Evolutionary conservation across 2,797 vertebrate genomes (phyloP), one percentile per base, ranked within the genome.

Genomic region (Austrolebias charrua): DNA sequence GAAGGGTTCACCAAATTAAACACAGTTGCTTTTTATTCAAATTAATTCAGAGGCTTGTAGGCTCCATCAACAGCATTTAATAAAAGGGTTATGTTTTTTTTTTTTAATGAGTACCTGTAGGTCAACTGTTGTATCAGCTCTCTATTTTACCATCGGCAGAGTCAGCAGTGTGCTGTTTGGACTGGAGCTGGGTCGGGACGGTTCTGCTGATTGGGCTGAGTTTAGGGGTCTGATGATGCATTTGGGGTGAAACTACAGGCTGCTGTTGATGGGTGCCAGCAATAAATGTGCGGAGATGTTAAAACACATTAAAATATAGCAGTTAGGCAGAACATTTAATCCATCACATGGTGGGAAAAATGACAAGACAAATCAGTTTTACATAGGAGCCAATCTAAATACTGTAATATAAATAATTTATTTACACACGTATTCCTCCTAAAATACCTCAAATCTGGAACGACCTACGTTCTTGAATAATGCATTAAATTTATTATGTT

Each of bases 261-360:
- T 55, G 31, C 50, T 71, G 38, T 16, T 65, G 65, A 79, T 62
- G 48, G 57, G 59, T 60, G 58, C 55, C 80, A 67, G 70, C 58
- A 65, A 56, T 56, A 51, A 15, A 70, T 71, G 33, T 70, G 69
- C 78, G 80, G 84, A 83, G 29, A 42, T 68, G 60, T 69, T 73
- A 73, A 65, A 75, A 16, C 49, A 43, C 29, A 15, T 54, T 19
- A 12, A 58, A 57, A 62, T 55, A 42, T 15, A 71, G 46, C 29
- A 45, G 29, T 62, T 66, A 55, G 43, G 47, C 16, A 4, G 43
- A 47, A 75, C 66, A 78, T 73, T 69, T 62, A 54, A 79, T 82
- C 66, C 72, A 62, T 78, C 42, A 42, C 10, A 66, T 55, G 20
- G 16, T 43, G 14, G 2, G 57, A 58, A 40, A 52, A 72, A 72